Percentiles rank a stretch among this genome's conserved stretches.
Conservation (phyloP, 53 echinoderm and acorn worm species). For the Echinometra lucunter region DNA sequence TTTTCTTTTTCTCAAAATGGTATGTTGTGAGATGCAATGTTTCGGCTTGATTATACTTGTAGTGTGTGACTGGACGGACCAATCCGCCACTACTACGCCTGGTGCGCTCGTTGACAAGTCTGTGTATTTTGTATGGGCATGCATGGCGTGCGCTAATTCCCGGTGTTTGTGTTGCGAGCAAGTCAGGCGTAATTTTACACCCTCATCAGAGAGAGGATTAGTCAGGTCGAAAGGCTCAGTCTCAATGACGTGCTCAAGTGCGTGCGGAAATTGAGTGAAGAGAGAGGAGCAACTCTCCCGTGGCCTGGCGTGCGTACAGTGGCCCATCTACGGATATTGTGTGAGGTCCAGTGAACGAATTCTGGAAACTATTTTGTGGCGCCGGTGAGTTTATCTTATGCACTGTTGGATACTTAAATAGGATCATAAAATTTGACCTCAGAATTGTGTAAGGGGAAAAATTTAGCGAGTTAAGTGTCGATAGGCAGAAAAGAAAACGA, state of each 20-base stretch:
- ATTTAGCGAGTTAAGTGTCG: not conserved
- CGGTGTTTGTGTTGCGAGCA: constrained; percentile 44
- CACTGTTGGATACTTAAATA: not conserved
- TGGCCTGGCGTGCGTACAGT: not conserved
- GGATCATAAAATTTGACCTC: not conserved
- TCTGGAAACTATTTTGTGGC: constrained; percentile 2
- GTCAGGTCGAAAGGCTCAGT: constrained; percentile 33
- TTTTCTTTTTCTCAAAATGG: not conserved
- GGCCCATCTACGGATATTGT: not conserved
- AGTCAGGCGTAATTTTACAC: constrained; percentile 53
- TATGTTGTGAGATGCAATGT: not conserved
- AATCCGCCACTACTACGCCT: not conserved
- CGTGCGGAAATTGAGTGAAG: constrained; percentile 51
- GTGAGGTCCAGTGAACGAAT: constrained; percentile 37
- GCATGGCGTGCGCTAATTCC: constrained; percentile 41
- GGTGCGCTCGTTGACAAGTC: not conserved
- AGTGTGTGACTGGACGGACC: constrained; percentile 26
- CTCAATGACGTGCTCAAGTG: constrained; percentile 42
- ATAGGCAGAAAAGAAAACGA: too few relatives aligned
- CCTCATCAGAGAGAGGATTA: not conserved
- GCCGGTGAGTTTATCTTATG: constrained; percentile 20
- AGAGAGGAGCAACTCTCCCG: constrained; percentile 4
- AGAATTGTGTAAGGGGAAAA: not conserved
- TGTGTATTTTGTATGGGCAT: not conserved
- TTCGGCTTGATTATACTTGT: not conserved